Evolutionary conservation across 2,888 invertebrate genomes (phyloP).

Genomic region (Apamea monoglypha): DNA sequence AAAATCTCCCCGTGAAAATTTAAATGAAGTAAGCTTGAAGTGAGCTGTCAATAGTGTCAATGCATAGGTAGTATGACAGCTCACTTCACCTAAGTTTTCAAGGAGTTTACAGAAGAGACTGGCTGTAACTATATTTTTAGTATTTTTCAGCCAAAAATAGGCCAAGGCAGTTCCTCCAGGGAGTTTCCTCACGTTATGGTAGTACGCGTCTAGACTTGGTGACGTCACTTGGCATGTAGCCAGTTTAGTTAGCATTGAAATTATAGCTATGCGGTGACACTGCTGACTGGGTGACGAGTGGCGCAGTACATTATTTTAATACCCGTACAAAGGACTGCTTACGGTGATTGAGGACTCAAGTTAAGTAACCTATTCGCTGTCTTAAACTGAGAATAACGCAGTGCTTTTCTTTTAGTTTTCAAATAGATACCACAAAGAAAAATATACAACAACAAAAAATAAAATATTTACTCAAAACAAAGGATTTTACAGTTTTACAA

Average conservation of each 20-base stretch:
- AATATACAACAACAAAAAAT: too few relatives aligned
- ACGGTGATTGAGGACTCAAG: conserved; percentile 20
- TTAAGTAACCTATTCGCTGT: too few relatives aligned
- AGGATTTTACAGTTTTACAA: too few relatives aligned
- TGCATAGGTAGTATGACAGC: not conserved
- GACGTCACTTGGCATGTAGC: conserved; percentile 56
- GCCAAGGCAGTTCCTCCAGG: conserved; percentile 30
- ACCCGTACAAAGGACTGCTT: conserved; percentile 12
- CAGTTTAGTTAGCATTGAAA: conserved; percentile 50
- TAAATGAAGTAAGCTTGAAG: not conserved
- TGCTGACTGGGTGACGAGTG: conserved; percentile 36
- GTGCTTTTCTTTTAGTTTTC: not conserved
- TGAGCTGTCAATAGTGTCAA: not conserved
- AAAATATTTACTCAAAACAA: too few relatives aligned
- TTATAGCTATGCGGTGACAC: conserved; percentile 47
- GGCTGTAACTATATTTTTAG: not conserved
- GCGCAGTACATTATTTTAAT: conserved; percentile 38
- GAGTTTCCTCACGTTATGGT: conserved; percentile 23
- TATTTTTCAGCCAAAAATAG: conserved; percentile 2
- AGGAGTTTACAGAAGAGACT: not conserved
- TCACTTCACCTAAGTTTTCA: not conserved
- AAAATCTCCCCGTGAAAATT: not conserved
- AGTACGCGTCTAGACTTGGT: conserved; percentile 55
- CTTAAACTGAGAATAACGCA: not conserved
- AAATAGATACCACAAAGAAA: not conserved